A percentile compares a stretch with the other conserved stretches of the same genome.
phyloP scores from a whole-genome alignment of 2,888 invertebrate genomes.

The Bugulina stolonifera region DNA sequence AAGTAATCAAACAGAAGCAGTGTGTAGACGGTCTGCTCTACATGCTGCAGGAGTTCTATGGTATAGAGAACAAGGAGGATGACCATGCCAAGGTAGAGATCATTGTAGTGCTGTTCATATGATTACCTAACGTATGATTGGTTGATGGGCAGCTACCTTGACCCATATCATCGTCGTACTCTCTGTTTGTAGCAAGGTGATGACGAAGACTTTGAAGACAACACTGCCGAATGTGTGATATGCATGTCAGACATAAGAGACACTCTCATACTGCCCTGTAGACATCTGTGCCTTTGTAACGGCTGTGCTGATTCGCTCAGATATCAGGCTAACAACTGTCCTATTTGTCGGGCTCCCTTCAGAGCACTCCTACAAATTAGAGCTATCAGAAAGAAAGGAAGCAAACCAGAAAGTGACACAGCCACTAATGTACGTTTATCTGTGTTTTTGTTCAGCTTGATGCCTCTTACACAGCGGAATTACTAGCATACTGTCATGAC shows the following conservation, averaged over 20 bases:
- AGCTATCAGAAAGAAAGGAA: conserved; percentile 70
- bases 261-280: conserved; percentile 91
- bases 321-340: conserved; percentile 83
- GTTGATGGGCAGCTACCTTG: no score
- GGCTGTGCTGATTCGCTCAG: conserved; percentile 93
- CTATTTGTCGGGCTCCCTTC: conserved; percentile 97
- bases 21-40: conserved; percentile 95
- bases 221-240: conserved; percentile 93
- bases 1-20: conserved; percentile 94
- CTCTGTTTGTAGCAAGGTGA: conserved; percentile 33
- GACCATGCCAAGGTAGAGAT: conserved; percentile 56
- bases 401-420: conserved; percentile 18
- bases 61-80: conserved; percentile 94
- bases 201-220: conserved; percentile 49
- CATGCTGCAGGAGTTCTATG: conserved; percentile 95
- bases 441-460: neutral
- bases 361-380: conserved; percentile 90
- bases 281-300: conserved; percentile 93
- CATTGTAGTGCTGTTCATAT: no score
- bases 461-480: no score
- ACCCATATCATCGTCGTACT: neutral
- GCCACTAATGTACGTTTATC: neutral
- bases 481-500: no score
- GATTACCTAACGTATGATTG: no score
- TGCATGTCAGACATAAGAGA: conserved; percentile 98